Evolutionary conservation across 2,888 invertebrate genomes (phyloP).

Genomic region (Lasioglossum leucozonium): DNA sequence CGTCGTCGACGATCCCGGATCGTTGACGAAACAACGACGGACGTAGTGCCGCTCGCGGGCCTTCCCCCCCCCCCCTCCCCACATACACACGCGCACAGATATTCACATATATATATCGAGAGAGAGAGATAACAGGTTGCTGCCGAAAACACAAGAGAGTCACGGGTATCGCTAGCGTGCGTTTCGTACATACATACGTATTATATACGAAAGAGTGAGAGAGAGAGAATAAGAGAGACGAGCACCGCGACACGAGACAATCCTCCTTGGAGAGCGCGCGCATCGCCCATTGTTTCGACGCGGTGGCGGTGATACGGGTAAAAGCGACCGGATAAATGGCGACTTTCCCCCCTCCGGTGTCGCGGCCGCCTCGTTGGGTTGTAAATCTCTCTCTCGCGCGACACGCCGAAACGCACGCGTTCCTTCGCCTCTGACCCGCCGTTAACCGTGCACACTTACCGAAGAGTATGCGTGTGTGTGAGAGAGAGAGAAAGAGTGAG

Average conservation of each 20-base stretch:
- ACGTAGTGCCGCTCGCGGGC: not conserved
- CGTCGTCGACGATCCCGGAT: constrained; percentile 35
- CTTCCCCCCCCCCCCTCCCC: not conserved
- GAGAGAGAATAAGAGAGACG: no score
- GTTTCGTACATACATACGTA: constrained; percentile 24
- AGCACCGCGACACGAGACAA: constrained; percentile 57
- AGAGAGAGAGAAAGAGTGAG: not conserved
- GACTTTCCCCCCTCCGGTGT: constrained; percentile 66
- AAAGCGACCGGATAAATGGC: constrained; percentile 76
- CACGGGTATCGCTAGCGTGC: constrained; percentile 34
- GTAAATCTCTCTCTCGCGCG: constrained; percentile 57
- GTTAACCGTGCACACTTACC: not conserved
- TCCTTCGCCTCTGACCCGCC: constrained; percentile 9
- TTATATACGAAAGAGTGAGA: constrained; percentile 30
- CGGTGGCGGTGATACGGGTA: constrained; percentile 67
- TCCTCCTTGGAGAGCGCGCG: constrained; percentile 64
- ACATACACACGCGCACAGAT: not conserved
- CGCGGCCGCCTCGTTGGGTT: constrained; percentile 51
- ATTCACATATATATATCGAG: not conserved
- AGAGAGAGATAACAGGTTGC: constrained; percentile 67
- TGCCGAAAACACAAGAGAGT: constrained; percentile 42
- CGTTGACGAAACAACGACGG: constrained; percentile 15
- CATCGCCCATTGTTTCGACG: constrained; percentile 70
- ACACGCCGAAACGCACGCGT: constrained; percentile 58
- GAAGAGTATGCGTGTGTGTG: not conserved